These are phyloP conservation scores for Apodemus agrarius DNA, from an alignment of 2,797 vertebrate genomes.

Conservation along the genomic window DNA sequence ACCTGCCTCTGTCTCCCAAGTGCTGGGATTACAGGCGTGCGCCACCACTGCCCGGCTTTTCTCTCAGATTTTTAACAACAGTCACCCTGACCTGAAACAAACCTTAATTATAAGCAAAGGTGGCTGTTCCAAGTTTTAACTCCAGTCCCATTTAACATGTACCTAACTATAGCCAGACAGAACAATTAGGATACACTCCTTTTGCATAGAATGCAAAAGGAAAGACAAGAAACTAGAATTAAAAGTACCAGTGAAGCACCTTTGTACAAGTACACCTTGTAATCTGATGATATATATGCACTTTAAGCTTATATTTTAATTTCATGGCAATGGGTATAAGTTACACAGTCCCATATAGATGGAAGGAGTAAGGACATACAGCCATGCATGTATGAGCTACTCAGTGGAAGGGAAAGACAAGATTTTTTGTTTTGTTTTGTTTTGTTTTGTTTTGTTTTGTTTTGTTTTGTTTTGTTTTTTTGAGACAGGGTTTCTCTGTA, in stretches of 20 bases:
- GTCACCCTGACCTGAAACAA: background rate
- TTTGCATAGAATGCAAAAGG: background rate
- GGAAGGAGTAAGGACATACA: background rate
- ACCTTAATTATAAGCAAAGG: constrained; percentile 6
- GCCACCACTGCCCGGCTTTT: too few species aligned
- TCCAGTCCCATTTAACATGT: background rate
- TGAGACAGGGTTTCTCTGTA: too few species aligned
- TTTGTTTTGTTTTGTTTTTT: too few species aligned
- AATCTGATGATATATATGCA: background rate
- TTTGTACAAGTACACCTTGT: background rate
- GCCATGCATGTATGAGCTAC: too few species aligned
- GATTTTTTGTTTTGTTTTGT: too few species aligned
- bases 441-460: too few species aligned
- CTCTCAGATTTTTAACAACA: constrained; percentile 20
- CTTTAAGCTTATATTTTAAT: background rate
- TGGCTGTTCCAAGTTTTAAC: background rate
- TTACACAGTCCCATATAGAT: background rate
- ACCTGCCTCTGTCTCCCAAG: too few species aligned
- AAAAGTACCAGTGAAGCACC: background rate
- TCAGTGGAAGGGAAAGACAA: background rate
- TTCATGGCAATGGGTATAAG: background rate
- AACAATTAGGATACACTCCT: background rate
- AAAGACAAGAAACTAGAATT: background rate
- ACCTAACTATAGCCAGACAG: background rate
- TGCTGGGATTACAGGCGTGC: too few species aligned